Conservation (phyloP, 2,888 invertebrate genomes). For the Thereva unica region DNA sequence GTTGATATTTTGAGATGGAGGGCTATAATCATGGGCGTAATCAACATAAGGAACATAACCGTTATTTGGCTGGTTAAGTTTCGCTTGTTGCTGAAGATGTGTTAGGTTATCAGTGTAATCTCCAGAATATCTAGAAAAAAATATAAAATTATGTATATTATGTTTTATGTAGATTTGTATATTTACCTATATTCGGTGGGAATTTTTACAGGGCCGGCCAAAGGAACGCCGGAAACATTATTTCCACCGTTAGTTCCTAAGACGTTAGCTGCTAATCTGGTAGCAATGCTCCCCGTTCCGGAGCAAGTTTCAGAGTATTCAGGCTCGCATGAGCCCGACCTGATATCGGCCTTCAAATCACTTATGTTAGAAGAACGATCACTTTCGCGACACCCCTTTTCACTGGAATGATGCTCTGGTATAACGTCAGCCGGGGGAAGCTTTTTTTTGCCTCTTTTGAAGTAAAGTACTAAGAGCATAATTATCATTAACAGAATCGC, state of each 20-base stretch:
- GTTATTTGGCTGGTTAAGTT: constrained; percentile 73
- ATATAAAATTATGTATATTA: not conserved
- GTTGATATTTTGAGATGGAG: constrained; percentile 64
- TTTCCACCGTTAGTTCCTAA: constrained; percentile 46
- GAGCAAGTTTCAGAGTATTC: constrained; percentile 68
- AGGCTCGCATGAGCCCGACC: constrained; percentile 65
- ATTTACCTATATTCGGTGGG: constrained; percentile 64
- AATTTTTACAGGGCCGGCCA: constrained; percentile 78
- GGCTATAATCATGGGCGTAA: constrained; percentile 86
- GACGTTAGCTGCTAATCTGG: constrained; percentile 55
- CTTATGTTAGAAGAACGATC: constrained; percentile 92
- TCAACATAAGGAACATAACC: constrained; percentile 89
- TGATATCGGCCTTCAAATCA: constrained; percentile 85
- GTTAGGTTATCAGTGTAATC: constrained; percentile 54
- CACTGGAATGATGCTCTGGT: constrained; percentile 62
- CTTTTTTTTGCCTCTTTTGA: constrained; percentile 55
- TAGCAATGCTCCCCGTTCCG: constrained; percentile 62
- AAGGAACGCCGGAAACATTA: constrained; percentile 64
- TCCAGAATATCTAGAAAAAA: constrained; percentile 51
- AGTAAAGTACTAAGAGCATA: constrained; percentile 82
- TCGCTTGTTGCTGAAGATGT: constrained; percentile 36
- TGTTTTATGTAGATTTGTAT: not conserved
- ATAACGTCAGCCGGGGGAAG: constrained; percentile 61
- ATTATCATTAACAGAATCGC: constrained; percentile 82
- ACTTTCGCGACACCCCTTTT: constrained; percentile 71